These are phyloP conservation scores for Pseudochirops corinnae DNA, from an alignment of 2,797 vertebrate species.

Conservation along the genomic window DNA sequence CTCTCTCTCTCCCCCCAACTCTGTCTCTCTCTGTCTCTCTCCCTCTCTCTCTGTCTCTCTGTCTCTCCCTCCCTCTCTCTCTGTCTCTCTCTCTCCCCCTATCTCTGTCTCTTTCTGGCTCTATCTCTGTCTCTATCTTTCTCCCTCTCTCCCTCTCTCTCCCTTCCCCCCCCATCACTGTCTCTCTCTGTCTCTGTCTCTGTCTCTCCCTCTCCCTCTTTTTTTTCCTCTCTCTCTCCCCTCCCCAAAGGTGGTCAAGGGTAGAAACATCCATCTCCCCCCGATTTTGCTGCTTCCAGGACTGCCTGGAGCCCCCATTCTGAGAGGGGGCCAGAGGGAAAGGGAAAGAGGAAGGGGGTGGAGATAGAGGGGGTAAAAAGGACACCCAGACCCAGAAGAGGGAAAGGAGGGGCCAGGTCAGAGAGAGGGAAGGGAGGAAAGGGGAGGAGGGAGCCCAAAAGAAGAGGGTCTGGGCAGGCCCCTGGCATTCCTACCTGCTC, in stretches of 20 bases:
- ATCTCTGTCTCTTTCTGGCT: too few species aligned
- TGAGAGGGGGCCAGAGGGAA: neutral
- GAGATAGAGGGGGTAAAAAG: neutral
- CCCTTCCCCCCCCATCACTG: too few species aligned
- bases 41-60: too few species aligned
- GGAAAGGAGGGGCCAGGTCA: neutral
- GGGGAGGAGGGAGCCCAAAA: neutral
- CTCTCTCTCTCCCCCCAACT: too few species aligned
- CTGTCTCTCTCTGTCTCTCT: fast-evolving
- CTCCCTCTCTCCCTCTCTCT: too few species aligned
- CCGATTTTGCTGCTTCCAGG: neutral
- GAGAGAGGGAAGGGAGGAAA: neutral
- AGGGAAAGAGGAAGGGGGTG: neutral
- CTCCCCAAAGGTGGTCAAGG: neutral
- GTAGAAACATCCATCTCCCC: neutral
- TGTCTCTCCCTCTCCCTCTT: too few species aligned
- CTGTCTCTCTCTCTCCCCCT: neutral
- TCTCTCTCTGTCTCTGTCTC: too few species aligned
- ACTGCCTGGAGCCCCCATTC: neutral
- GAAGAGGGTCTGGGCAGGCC: neutral
- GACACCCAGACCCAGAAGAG: neutral
- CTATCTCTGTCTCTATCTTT: too few species aligned
- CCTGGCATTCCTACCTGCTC: constrained; percentile 83
- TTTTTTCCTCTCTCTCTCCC: neutral
- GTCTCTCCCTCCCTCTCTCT: too few species aligned